phyloP scores from a whole-genome alignment of 2,797 vertebrate genomes.

The Okamejei kenojei region DNA sequence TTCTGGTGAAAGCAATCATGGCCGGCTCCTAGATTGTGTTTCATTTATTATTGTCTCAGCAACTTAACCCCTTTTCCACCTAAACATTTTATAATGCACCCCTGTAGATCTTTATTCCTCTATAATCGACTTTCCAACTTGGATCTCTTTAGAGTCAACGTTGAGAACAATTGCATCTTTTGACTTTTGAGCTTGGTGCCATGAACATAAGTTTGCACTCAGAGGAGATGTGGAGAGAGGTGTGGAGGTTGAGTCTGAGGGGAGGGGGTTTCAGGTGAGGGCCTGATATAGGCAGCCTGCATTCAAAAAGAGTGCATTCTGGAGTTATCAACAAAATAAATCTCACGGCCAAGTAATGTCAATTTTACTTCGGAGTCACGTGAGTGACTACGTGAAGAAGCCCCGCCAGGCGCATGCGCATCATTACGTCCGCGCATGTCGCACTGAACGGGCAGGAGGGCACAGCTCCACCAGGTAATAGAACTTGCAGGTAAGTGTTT shows the following conservation, averaged over 20 bases:
- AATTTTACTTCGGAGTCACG: not conserved
- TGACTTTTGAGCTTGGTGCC: not conserved
- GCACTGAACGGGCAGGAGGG: no score
- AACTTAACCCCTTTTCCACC: constrained; percentile 44
- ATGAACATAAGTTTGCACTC: not conserved
- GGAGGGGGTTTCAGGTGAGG: not conserved
- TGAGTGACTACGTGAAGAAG: no score
- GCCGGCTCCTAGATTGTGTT: constrained; percentile 45
- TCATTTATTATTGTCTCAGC: constrained; percentile 42
- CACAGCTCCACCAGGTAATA: no score
- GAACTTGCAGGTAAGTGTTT: no score
- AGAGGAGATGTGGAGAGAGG: not conserved
- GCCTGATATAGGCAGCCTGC: not conserved
- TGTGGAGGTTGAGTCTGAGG: not conserved
- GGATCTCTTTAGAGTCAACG: not conserved
- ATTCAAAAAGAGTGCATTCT: not conserved
- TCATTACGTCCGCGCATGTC: no score
- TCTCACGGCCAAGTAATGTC: not conserved
- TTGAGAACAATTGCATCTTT: not conserved
- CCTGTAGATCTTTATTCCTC: not conserved
- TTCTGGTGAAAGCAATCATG: constrained; percentile 41
- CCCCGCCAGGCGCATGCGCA: no score
- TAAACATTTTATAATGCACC: constrained; percentile 23
- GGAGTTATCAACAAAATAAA: constrained; percentile 15
- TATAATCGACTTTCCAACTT: not conserved